Conservation (phyloP, 2,888 invertebrate genomes). For the Nomada hirtipes region DNA sequence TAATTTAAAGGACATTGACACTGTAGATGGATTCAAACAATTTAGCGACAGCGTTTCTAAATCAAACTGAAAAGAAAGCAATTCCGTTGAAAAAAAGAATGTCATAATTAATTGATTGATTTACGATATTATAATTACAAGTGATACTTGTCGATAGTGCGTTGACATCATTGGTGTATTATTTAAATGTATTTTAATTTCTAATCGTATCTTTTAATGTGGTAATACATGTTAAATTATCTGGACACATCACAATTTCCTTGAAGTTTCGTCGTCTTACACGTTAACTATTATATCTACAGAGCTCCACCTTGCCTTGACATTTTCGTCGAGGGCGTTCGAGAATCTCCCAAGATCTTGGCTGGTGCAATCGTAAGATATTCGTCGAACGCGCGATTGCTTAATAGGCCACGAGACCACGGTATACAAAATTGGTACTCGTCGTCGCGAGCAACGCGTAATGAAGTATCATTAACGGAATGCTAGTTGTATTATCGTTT, state of each 20-base stretch:
- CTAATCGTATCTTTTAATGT: not conserved
- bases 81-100: not conserved
- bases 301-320: slow-evolving; percentile 71
- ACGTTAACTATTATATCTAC: slow-evolving; percentile 28
- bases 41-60: slow-evolving; percentile 76
- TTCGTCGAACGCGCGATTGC: slow-evolving; percentile 59
- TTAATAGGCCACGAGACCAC: slow-evolving; percentile 50
- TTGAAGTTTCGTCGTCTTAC: slow-evolving; percentile 12
- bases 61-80: slow-evolving; percentile 59
- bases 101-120: not conserved
- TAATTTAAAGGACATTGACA: slow-evolving; percentile 71
- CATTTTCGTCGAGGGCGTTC: slow-evolving; percentile 68
- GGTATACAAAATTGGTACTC: slow-evolving; percentile 39
- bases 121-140: not conserved
- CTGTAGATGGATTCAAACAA: slow-evolving; percentile 75
- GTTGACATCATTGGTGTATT: not conserved
- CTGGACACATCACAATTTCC: slow-evolving; percentile 5
- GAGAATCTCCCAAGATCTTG: slow-evolving; percentile 46
- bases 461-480: not conserved
- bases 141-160: not conserved
- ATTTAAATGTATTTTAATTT: not conserved
- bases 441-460: not conserved
- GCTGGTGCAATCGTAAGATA: slow-evolving; percentile 47
- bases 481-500: not conserved
- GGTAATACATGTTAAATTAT: not conserved